phyloP scores from a whole-genome alignment of 2,113 vertebrate genomes.

The Ardeotis arabs region DNA sequence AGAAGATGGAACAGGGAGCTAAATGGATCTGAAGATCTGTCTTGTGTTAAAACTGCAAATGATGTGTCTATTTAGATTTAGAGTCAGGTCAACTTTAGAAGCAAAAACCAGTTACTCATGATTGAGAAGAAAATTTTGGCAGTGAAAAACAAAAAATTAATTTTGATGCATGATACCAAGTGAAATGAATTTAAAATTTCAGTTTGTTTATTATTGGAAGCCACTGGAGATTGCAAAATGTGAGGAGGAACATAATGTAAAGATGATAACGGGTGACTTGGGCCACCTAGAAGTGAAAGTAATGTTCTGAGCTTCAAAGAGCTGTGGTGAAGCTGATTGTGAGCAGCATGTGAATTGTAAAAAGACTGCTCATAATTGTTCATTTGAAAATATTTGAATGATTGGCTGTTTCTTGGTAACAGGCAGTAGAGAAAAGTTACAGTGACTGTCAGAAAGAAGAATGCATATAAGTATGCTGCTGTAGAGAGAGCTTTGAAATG shows the following conservation, averaged over 20 bases:
- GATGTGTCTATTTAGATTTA: not conserved
- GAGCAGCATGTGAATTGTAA: not conserved
- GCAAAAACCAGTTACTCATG: not conserved
- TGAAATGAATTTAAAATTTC: not conserved
- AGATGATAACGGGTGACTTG: not conserved
- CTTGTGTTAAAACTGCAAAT: not conserved
- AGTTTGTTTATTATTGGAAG: not conserved
- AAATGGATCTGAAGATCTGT: not conserved
- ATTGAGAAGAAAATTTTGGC: not conserved
- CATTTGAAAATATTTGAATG: not conserved
- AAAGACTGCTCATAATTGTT: not conserved
- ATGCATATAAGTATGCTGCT: not conserved
- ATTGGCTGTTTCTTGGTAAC: not conserved
- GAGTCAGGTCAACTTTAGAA: not conserved
- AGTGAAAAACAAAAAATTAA: not conserved
- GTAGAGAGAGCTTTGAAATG: not conserved
- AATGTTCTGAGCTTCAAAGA: not conserved
- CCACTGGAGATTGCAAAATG: not conserved
- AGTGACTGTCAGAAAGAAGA: not conserved
- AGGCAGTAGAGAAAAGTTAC: not conserved
- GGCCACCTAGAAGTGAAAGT: not conserved
- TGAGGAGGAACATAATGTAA: not conserved
- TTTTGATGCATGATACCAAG: not conserved
- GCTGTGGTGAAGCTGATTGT: not conserved
- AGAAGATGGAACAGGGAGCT: not conserved